Evolutionary conservation across 2,113 vertebrate genomes (phyloP).

Genomic region (Hemibagrus wyckioides): DNA sequence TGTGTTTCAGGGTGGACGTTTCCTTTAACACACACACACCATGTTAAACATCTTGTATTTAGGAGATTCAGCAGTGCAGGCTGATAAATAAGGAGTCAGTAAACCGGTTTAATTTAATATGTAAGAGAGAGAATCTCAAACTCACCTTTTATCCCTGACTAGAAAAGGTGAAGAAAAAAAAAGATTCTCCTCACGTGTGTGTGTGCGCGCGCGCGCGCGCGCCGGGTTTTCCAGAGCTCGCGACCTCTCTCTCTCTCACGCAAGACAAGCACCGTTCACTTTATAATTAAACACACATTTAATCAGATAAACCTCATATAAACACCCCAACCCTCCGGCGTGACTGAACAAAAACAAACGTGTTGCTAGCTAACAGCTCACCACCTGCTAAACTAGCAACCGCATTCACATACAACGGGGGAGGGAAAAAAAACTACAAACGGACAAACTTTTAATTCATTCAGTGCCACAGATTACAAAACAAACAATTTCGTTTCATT

Average conservation of each 20-base stretch:
- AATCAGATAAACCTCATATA: not conserved
- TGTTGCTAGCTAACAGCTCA: constrained; percentile 21
- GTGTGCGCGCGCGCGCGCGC: not conserved
- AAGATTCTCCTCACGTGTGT: not conserved
- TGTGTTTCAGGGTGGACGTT: not conserved
- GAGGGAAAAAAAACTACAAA: constrained; percentile 19
- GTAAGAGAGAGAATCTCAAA: not conserved
- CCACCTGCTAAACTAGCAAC: constrained; percentile 42
- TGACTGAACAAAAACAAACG: constrained; percentile 26
- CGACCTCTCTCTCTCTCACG: not conserved
- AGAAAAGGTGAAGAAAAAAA: not conserved
- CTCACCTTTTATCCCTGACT: constrained; percentile 36
- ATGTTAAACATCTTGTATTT: not conserved
- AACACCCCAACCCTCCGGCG: not conserved
- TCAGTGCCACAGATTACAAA: not conserved
- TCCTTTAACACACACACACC: not conserved
- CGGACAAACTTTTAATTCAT: not conserved
- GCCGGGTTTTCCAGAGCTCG: not conserved
- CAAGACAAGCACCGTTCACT: not conserved
- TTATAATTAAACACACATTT: not conserved
- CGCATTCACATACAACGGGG: constrained; percentile 18
- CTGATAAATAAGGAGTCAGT: not conserved
- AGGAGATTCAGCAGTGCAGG: not conserved
- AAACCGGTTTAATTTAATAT: not conserved
- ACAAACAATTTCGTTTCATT: not conserved